Evolutionary conservation across 2,113 vertebrate species (phyloP).

Genomic region (Pollachius pollachius): DNA sequence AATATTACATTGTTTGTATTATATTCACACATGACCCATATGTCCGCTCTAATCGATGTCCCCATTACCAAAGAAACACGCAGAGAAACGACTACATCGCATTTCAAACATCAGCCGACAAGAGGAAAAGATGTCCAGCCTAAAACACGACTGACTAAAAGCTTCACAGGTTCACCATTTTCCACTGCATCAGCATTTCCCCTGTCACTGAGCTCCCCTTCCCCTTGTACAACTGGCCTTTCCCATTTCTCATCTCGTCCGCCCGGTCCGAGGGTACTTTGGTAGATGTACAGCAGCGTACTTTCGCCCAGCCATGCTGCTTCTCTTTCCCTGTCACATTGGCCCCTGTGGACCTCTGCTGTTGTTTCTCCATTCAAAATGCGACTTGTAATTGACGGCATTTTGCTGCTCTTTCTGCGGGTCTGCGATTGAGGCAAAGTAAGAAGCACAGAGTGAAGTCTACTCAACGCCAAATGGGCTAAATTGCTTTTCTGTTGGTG

Average conservation of each 20-base stretch:
- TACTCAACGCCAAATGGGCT: constrained; percentile 5
- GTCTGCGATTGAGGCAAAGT: constrained; percentile 4
- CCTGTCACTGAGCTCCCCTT: constrained; percentile 23
- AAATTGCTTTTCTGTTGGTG: too few species aligned
- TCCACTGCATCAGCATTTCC: constrained; percentile 35
- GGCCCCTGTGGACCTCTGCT: constrained; percentile 29
- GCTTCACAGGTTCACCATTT: constrained; percentile 22
- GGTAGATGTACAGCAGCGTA: constrained; percentile 36
- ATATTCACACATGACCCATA: too few species aligned
- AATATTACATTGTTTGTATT: too few species aligned
- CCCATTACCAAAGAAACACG: neutral
- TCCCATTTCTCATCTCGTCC: constrained; percentile 7
- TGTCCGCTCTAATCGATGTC: too few species aligned
- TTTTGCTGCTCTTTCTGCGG: constrained; percentile 3
- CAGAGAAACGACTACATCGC: constrained; percentile 4
- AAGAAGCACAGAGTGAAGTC: constrained; percentile 1
- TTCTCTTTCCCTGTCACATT: constrained; percentile 32
- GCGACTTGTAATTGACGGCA: constrained; percentile 14
- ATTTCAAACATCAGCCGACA: neutral
- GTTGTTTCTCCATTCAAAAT: constrained; percentile 37
- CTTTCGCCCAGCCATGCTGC: constrained; percentile 22
- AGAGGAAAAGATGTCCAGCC: too few species aligned
- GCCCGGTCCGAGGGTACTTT: constrained; percentile 31
- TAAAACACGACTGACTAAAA: constrained; percentile 10
- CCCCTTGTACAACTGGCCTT: neutral